Percentiles rank a stretch among this genome's conserved stretches.
phyloP scores from a whole-genome alignment of 2,113 vertebrate species.

The Hystrix brachyura region DNA sequence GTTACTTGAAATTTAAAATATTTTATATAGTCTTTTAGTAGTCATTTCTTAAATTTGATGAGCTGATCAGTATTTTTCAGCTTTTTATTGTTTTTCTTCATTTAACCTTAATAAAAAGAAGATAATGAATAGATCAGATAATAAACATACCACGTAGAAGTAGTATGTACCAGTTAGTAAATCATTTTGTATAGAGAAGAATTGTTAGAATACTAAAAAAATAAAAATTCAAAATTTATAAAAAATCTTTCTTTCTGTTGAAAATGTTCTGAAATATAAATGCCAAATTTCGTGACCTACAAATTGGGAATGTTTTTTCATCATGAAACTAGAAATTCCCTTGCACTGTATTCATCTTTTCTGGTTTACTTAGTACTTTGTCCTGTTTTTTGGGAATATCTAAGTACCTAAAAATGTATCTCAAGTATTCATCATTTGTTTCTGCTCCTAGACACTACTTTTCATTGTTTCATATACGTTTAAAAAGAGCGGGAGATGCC shows the following conservation, averaged over 20 bases:
- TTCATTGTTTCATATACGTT: not conserved
- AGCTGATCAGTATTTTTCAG: slow-evolving; percentile 36
- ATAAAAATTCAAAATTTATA: not conserved
- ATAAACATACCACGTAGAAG: not conserved
- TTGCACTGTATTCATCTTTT: not conserved
- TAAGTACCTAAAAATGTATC: not conserved
- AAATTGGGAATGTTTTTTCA: not conserved
- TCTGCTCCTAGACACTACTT: not conserved
- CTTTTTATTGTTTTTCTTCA: not conserved
- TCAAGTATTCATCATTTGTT: not conserved
- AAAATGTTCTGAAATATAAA: not conserved
- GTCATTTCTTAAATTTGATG: slow-evolving; percentile 59
- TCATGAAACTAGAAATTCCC: not conserved
- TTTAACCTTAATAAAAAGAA: slow-evolving; percentile 47
- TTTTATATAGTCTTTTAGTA: not conserved
- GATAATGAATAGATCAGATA: slow-evolving; percentile 8
- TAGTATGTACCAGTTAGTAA: slow-evolving; percentile 18
- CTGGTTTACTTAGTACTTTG: not conserved
- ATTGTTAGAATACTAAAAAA: not conserved
- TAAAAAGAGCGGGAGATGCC: not conserved
- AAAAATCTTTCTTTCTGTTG: not conserved
- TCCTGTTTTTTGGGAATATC: not conserved
- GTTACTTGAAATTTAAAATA: not conserved
- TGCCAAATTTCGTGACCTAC: not conserved
- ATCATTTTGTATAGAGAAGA: not conserved